Base-by-base conservation (phyloP, 2,113 vertebrate genomes). In the Tychaedon coryphoeus region DNA sequence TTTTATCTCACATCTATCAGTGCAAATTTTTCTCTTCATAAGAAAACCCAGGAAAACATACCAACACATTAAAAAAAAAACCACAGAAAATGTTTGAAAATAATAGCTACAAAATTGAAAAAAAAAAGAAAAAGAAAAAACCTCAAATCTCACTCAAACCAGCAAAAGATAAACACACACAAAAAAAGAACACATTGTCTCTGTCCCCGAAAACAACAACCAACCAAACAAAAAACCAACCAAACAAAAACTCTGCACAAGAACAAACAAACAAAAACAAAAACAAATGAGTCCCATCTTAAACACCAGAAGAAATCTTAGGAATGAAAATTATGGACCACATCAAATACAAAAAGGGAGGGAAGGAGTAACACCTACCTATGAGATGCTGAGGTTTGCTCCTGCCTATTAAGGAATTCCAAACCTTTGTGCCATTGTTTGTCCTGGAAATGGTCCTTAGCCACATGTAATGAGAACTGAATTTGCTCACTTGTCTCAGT, bases 21-120 rank as follows among this genome's bases (percentile, higher is more conserved):
- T 14, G 23, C 4, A 80, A 5, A 8, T 34, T 71, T 47, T 71
- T 67, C 2, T 23, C 1, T 38, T 72, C 2, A 2, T 56, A 17
- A 36, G 17, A 62, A 90, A 75, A 40, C 2, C 2, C 10, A 38
- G 23, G 54, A 26, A 16, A 42, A 40, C n/a, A n/a, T n/a, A n/a
- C n/a, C n/a, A n/a, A n/a, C n/a, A n/a, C n/a, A n/a, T n/a, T n/a
- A n/a, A n/a, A 48, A 14, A 50, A 50, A 47, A 2, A 2, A 15
- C 31, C 4, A 22, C 0, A 56, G 12, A 76, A 75, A 40, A 6
- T 40, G 4, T 9, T 13, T 66, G 10, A 79, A 69, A 62, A 38
- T 3, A 72, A 0, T 2, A 67, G 0, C 2, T 6, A 18, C 8
- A 6, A 31, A 67, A 45, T 38, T 11, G 4, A n/a, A n/a, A 45